Evolutionary conservation across 2,888 invertebrate genomes (phyloP), one percentile per base, ranked within the genome.

Genomic region (Rapana venosa): DNA sequence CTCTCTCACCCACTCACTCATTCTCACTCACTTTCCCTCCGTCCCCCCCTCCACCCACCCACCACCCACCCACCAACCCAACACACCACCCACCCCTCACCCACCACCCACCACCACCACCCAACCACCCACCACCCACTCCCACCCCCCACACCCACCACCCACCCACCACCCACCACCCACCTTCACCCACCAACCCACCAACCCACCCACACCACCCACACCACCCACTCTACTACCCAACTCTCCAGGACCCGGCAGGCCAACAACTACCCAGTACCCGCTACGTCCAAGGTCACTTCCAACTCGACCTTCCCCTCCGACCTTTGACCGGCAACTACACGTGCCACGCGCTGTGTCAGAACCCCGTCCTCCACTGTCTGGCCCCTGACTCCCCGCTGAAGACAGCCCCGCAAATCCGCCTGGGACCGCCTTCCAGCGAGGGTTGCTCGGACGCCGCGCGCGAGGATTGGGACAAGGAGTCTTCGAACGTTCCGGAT

Each of bases 261-360:
- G 85, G 85, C 11, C 85, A 85, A 32, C 26, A 56, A 32, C 61
- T 85, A 4, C 58, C 2, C 30, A 85, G 85, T 35, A 15, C 85
- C 58, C 58, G 85, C 30, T 85, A n/a, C 30, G 15, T 61, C 85
- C 20, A 61, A 17, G 85, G 85, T 32, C 30, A 58, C 5, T 85
- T 85, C 32, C 30, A 85, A 30, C 85, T 85, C 61, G 85, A 85
- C 85, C 85, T 85, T 47, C 85, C 85, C 32, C 58, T 32, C 61
- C 85, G 85, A 56, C 85, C 85, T 26, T 61, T 85, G 85, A 4
- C 85, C 32, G 85, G 85, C 22, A 85, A 61, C 85, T 85, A 85
- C 85, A 85, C 58, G 58, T 85, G 85, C 20, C 58, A 32, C 32
- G 56, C 61, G n/a, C 32, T 26, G 61, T 85, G 85, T 26, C 85